Evolutionary conservation across 2,888 invertebrate species (phyloP), one percentile per base, ranked within the genome.

Genomic region (Octonoba sinensis): DNA sequence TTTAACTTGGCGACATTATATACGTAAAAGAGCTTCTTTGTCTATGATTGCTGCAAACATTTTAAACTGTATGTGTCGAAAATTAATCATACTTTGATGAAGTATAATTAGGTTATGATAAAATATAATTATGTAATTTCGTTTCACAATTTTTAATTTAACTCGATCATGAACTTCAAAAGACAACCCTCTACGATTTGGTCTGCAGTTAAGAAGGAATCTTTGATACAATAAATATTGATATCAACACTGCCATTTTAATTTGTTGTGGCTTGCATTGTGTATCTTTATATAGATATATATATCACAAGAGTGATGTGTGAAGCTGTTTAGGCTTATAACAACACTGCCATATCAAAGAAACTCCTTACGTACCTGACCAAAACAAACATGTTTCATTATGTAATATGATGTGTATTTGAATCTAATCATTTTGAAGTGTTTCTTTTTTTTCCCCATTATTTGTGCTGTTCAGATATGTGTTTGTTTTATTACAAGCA

Each of bases 311-410:
- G 15, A 1, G 24, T 51, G 64, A 62, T 20, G 20, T 24, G 54
- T 59, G 36, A 57, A 54, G 27, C 22, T 75, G 54, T 69, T 77
- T 67, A 51, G 49, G 69, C 51, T 72, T 59, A 46, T 49, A 36
- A 62, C 49, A 67, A 65, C 79, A 81, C 79, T 81, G 73, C 79
- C 79, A 81, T 81, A 73, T 81, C 69, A 81, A 64, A 54, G 60
- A 59, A 72, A 24, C 16, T 16, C 46, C 51, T 51, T 65, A 13
- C 73, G 79, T 69, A 66, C 44, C 51, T 56, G 72, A 73, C 69
- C 69, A 73, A 73, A 69, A 72, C 57, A 13, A 36, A 11, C 46
- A n/a, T 62, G 8, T 44, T 62, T 62, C 2, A 44, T 15, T n/a
- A 24, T 62, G 60, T 62, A 49, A 47, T 59, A 56, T 57, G 46